Evolutionary conservation across 2,113 vertebrate genomes (phyloP).

Genomic region (Laticauda colubrina): DNA sequence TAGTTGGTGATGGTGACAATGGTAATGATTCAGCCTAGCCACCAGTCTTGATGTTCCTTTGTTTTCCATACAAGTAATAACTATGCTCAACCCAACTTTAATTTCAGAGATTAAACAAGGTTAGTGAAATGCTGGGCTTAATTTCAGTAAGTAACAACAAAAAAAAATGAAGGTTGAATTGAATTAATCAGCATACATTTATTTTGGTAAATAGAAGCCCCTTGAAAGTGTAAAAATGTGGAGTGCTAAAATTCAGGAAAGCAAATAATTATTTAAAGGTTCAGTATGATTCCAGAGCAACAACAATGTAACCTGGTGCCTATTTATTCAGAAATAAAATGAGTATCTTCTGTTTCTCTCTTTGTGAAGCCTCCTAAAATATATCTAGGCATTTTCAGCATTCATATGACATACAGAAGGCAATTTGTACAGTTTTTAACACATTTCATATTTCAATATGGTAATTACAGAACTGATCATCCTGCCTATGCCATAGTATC

Average conservation of each 20-base stretch:
- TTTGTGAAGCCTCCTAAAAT: neutral
- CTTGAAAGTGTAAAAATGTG: neutral
- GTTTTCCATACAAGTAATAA: neutral
- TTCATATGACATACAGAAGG: neutral
- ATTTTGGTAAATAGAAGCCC: neutral
- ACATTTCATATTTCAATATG: neutral
- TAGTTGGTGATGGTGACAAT: neutral
- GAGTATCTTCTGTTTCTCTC: neutral
- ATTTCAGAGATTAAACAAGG: neutral
- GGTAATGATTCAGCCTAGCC: neutral
- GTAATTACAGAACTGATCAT: neutral
- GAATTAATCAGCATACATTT: neutral
- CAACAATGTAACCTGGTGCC: neutral
- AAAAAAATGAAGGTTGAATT: neutral
- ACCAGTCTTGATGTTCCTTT: neutral
- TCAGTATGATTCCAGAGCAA: neutral
- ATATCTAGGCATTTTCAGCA: neutral
- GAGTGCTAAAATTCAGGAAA: neutral
- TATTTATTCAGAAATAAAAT: neutral
- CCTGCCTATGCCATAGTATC: neutral
- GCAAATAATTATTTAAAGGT: neutral
- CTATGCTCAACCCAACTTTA: neutral
- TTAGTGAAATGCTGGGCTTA: neutral
- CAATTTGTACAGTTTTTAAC: neutral
- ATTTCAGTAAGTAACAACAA: neutral